These are phyloP conservation scores for Tribolium freemani DNA, from an alignment of 2,888 invertebrate genomes.

Conservation along the genomic window DNA sequence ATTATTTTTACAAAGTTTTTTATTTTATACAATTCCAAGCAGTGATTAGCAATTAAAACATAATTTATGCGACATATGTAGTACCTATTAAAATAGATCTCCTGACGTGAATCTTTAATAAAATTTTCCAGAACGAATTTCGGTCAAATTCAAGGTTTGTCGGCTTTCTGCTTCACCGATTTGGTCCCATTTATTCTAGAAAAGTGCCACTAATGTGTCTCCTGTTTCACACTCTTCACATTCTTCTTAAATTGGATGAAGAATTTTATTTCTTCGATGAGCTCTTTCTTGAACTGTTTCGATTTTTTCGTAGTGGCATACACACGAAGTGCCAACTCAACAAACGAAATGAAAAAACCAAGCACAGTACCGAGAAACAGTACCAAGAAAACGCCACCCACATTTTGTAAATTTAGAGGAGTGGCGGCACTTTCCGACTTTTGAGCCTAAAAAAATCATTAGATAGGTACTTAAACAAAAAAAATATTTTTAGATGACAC, in stretches of 20 bases:
- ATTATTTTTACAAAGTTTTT: not conserved
- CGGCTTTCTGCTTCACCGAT: too few species aligned
- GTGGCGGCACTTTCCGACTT: constrained; percentile 70
- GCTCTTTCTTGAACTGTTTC: constrained; percentile 75
- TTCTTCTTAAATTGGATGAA: constrained; percentile 79
- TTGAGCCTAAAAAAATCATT: constrained; percentile 52
- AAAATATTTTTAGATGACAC: constrained; percentile 51
- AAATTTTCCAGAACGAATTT: not conserved
- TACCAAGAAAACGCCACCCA: constrained; percentile 88
- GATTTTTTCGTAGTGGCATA: constrained; percentile 50
- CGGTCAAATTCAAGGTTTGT: not conserved
- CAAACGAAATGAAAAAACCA: constrained; percentile 77
- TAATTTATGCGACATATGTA: too few species aligned
- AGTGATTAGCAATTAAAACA: not conserved
- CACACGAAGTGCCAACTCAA: constrained; percentile 76
- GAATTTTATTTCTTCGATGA: constrained; percentile 80
- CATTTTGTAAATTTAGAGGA: constrained; percentile 82
- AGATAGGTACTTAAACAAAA: not conserved
- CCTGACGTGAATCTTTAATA: not conserved
- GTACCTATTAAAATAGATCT: not conserved
- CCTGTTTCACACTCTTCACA: constrained; percentile 73
- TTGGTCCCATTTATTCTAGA: not conserved
- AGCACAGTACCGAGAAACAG: constrained; percentile 77
- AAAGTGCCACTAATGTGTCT: not conserved
- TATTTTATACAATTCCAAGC: not conserved